Base-by-base conservation (phyloP, 2,113 vertebrate genomes). In the Panthera leo region DNA sequence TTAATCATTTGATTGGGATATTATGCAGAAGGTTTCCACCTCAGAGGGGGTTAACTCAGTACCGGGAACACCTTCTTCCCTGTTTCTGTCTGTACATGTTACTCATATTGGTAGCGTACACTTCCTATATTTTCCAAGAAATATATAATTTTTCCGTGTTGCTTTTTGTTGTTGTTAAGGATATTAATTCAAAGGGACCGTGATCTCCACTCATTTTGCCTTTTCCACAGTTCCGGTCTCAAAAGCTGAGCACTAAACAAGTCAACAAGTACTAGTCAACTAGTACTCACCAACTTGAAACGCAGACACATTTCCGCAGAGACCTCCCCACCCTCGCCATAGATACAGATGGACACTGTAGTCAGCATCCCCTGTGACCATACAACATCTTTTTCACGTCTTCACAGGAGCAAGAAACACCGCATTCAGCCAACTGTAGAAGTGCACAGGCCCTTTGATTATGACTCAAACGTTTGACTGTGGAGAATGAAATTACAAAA, bases 341-440 rank as follows among this genome's bases (percentile, higher is more conserved):
- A 92, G 61, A 91, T 61, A 95, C 31, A 79, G 53, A 92, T 9
- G 55, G 65, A 39, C 61, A 23, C 58, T 55, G 16, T 1, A 70
- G 21, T 97, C 85, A 92, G 84, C 48, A 85, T 65, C 48, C 65
- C 76, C 85, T 79, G 21, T 86, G 31, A 34, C 23, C 63, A 61
- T 36, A 18, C 9, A 48, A 25, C 23, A 9, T 48, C 31, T 76
- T 76, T 92, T 73, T 90, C 45, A 61, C 78, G 80, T 65, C 58
- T 95, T 92, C 51, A 16, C 48, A 42, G 61, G 51, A 97, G 65
- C 58, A 90, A 96, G 75, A 95, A 89, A 39, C 10, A 68, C 8
- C 58, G 71, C 70, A 76, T n/a, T 91, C 36, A 89, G 68, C 63
- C 95, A 94, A 76, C 75, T 48, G 73, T n/a, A 68, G 87, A 95